These are phyloP conservation scores for Eretmochelys imbricata DNA, from an alignment of 2,113 vertebrate genomes.

Conservation along the genomic window DNA sequence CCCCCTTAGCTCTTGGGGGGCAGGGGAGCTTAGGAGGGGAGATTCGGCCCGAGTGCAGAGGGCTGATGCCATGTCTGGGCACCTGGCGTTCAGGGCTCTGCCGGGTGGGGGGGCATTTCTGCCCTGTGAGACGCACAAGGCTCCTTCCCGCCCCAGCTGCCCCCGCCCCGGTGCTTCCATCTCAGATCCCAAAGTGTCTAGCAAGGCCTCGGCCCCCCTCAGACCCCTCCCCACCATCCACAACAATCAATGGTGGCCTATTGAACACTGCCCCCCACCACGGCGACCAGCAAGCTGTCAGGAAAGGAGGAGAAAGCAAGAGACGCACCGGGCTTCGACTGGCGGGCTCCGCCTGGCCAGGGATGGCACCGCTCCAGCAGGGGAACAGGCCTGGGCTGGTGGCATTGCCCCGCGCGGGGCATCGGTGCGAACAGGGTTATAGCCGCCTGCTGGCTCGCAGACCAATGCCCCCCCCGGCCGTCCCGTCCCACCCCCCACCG, in stretches of 20 bases:
- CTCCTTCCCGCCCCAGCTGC: too few species aligned
- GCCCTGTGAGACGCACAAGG: not conserved
- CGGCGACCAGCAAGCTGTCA: conserved; percentile 19
- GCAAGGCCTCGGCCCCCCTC: conserved; percentile 49
- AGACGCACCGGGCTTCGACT: not conserved
- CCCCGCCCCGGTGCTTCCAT: not conserved
- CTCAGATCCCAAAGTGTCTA: not conserved
- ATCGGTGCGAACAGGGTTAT: not conserved
- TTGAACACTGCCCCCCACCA: not conserved
- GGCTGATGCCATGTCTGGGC: not conserved
- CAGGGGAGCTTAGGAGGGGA: not conserved
- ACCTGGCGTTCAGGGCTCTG: too few species aligned
- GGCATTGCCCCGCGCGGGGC: too few species aligned
- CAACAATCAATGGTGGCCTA: too few species aligned
- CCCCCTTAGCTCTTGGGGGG: too few species aligned
- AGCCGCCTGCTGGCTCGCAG: not conserved
- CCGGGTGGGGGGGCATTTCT: too few species aligned
- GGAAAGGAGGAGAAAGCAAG: not conserved
- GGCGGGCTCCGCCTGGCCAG: too few species aligned
- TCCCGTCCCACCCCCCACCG: too few species aligned
- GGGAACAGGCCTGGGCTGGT: not conserved
- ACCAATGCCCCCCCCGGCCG: too few species aligned
- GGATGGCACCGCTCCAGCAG: too few species aligned
- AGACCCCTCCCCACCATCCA: conserved; percentile 27
- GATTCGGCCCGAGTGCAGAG: not conserved